These are phyloP conservation scores for Dorcus hopei DNA, from an alignment of 2,888 invertebrate species.

Conservation along the genomic window DNA sequence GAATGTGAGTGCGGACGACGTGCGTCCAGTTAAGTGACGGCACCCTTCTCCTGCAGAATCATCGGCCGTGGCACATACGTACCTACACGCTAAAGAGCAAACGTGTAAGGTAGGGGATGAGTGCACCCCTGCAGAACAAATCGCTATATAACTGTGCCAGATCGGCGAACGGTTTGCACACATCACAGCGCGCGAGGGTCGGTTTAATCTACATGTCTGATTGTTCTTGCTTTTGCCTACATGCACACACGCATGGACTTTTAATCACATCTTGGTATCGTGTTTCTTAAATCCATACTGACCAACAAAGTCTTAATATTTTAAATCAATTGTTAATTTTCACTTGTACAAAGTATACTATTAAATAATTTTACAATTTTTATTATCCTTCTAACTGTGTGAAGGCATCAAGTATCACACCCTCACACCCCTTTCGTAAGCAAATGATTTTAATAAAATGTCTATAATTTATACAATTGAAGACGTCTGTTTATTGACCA, in stretches of 20 bases:
- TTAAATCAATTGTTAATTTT: too few relatives aligned
- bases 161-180: slow-evolving; percentile 34
- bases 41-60: slow-evolving; percentile 10
- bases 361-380: too few relatives aligned
- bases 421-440: too few relatives aligned
- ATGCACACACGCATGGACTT: background rate
- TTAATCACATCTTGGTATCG: too few relatives aligned
- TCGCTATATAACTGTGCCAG: slow-evolving; percentile 42
- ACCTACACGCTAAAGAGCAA: background rate
- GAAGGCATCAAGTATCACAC: too few relatives aligned
- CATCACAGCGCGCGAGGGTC: slow-evolving; percentile 33
- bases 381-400: too few relatives aligned
- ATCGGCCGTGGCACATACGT: slow-evolving; percentile 12
- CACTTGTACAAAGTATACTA: too few relatives aligned
- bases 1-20: slow-evolving; percentile 14
- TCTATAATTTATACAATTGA: too few relatives aligned
- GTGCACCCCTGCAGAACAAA: slow-evolving; percentile 44
- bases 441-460: too few relatives aligned
- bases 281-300: too few relatives aligned
- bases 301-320: too few relatives aligned
- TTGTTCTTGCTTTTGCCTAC: slow-evolving; percentile 20
- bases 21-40: slow-evolving; percentile 15
- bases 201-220: slow-evolving; percentile 40
- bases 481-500: too few relatives aligned
- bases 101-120: slow-evolving; percentile 19